These are phyloP conservation scores for Anguilla anguilla DNA, from an alignment of 2,797 vertebrate genomes.

Conservation along the genomic window DNA sequence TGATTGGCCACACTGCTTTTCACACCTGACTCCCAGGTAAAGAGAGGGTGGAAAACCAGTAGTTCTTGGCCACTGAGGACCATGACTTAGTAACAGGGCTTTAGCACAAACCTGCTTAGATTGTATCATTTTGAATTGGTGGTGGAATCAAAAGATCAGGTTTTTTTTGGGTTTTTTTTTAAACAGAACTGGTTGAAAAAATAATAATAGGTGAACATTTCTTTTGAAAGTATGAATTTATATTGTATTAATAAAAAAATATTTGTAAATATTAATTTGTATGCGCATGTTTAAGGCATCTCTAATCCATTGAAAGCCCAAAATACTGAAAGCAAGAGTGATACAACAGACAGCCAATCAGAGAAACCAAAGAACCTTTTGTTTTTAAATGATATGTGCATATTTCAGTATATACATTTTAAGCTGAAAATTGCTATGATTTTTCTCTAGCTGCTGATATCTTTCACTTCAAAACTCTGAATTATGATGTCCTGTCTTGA, in stretches of 20 bases:
- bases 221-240: not conserved
- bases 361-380: not conserved
- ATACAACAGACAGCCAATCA: not conserved
- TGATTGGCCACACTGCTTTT: too few species aligned
- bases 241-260: not conserved
- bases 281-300: not conserved
- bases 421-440: not conserved
- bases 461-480: not conserved
- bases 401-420: not conserved
- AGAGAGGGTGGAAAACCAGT: too few species aligned
- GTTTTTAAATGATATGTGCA: not conserved
- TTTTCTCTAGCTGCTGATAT: not conserved
- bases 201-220: not conserved
- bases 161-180: too few species aligned
- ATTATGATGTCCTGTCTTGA: not conserved
- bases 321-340: not conserved
- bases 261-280: not conserved
- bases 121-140: not conserved
- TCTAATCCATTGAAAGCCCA: not conserved
- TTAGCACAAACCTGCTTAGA: not conserved
- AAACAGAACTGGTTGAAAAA: not conserved
- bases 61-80: too few species aligned
- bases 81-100: too few species aligned
- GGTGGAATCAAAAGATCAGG: not conserved
- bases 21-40: too few species aligned